Percentiles rank a stretch among this genome's conserved stretches.
These are phyloP conservation scores for Zaprionus capensis DNA, from an alignment of 1,140 invertebrate species.

Conservation along the genomic window DNA sequence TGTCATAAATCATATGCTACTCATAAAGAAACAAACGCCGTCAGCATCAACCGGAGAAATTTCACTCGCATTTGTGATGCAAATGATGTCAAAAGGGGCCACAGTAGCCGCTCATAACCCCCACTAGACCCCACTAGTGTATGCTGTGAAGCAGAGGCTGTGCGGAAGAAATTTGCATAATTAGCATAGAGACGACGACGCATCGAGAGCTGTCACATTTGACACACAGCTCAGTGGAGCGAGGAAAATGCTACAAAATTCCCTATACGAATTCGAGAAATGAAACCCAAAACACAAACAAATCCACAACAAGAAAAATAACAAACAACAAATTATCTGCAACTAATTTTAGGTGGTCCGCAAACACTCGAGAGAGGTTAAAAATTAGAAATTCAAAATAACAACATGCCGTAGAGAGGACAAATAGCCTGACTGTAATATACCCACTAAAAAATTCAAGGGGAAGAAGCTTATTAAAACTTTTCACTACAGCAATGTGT, in stretches of 20 bases:
- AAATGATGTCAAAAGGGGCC: slow-evolving; percentile 54
- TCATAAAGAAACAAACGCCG: slow-evolving; percentile 19
- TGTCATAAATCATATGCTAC: slow-evolving; percentile 67
- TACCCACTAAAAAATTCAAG: slow-evolving; percentile 29
- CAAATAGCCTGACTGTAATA: neutral
- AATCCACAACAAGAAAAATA: slow-evolving; percentile 15
- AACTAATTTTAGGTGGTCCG: slow-evolving; percentile 65
- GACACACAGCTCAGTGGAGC: slow-evolving; percentile 49
- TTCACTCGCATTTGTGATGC: slow-evolving; percentile 59
- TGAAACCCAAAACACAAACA: slow-evolving; percentile 41
- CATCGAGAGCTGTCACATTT: slow-evolving; percentile 76
- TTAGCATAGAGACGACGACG: slow-evolving; percentile 64
- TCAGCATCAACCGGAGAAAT: slow-evolving; percentile 39
- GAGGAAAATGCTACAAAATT: slow-evolving; percentile 3
- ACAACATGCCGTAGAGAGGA: slow-evolving; percentile 18
- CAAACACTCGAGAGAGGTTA: slow-evolving; percentile 13
- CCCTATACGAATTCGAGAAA: slow-evolving; percentile 7
- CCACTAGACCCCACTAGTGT: neutral
- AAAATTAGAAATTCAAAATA: slow-evolving; percentile 45
- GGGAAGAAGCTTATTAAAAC: neutral
- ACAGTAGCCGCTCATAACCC: slow-evolving; percentile 18
- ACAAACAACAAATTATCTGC: slow-evolving; percentile 64
- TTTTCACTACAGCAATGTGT: neutral
- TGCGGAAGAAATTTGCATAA: slow-evolving; percentile 67
- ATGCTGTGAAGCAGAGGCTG: neutral